These are phyloP conservation scores for Prionace glauca DNA, from an alignment of 2,797 vertebrate genomes.

Conservation along the genomic window DNA sequence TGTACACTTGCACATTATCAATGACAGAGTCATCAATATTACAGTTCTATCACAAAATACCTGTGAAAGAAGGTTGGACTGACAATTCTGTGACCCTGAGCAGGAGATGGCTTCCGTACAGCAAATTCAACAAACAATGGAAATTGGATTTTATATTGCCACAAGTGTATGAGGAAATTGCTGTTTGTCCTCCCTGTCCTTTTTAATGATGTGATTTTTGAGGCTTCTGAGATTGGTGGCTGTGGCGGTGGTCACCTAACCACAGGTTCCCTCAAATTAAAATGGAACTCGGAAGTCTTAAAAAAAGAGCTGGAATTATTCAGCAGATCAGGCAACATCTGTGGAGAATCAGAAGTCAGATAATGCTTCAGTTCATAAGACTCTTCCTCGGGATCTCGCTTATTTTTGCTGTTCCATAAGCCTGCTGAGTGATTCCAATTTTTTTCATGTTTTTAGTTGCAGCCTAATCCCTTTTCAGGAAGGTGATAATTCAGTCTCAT, in stretches of 20 bases:
- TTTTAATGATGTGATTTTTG: neutral
- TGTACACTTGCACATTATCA: neutral
- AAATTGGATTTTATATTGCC: neutral
- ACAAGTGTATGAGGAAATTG: neutral
- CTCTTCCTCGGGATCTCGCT: neutral
- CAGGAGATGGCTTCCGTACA: neutral
- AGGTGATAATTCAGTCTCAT: neutral
- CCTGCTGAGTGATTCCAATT: neutral
- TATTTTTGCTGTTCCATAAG: neutral
- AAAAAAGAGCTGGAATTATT: neutral
- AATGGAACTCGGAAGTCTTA: neutral
- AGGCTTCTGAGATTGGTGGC: neutral
- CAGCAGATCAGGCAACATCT: neutral
- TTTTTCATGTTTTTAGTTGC: neutral
- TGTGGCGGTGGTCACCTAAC: neutral
- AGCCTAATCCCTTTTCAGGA: neutral
- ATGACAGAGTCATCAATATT: neutral
- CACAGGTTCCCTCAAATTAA: neutral
- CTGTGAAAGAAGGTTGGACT: neutral
- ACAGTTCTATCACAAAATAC: neutral
- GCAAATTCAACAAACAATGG: neutral
- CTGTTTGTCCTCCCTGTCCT: too few species aligned
- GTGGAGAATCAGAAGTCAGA: neutral
- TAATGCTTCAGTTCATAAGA: neutral
- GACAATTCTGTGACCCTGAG: neutral